Conservation (phyloP, 2,888 invertebrate species). For the Drosophila longiperda region DNA sequence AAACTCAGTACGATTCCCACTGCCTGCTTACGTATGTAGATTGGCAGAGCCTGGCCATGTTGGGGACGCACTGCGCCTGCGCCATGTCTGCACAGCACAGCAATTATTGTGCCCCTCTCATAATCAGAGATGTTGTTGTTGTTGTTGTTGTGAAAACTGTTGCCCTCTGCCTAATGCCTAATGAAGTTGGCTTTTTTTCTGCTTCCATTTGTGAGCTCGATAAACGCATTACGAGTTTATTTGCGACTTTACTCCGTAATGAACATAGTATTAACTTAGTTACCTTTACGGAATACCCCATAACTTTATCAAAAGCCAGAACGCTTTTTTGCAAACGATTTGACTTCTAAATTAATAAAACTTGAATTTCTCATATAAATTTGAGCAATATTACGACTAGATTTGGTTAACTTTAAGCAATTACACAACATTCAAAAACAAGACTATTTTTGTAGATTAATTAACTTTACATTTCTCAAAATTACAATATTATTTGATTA, state of each 20-base stretch:
- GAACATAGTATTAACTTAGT: background rate
- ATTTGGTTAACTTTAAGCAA: no score
- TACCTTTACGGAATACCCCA: background rate
- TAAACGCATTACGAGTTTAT: background rate
- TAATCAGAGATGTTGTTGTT: background rate
- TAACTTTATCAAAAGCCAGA: background rate
- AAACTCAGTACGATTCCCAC: conserved; percentile 3
- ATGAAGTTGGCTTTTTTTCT: background rate
- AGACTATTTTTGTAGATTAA: background rate
- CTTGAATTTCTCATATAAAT: no score
- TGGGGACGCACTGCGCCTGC: conserved; percentile 58
- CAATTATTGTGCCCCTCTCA: conserved; percentile 4
- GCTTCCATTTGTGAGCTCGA: conserved; percentile 17
- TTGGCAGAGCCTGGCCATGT: conserved; percentile 28
- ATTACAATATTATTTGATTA: background rate
- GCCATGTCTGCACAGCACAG: conserved; percentile 55
- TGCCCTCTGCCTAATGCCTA: conserved; percentile 1
- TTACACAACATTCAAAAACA: no score
- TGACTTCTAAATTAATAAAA: no score
- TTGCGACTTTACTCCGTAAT: background rate
- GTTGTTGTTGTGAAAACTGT: conserved; percentile 2
- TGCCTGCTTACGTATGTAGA: conserved; percentile 71
- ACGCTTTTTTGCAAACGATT: background rate
- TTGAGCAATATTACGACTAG: no score
- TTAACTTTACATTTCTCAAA: background rate